Evolutionary conservation across 2,113 vertebrate species (phyloP).

Genomic region (Oncorhynchus clarkii): DNA sequence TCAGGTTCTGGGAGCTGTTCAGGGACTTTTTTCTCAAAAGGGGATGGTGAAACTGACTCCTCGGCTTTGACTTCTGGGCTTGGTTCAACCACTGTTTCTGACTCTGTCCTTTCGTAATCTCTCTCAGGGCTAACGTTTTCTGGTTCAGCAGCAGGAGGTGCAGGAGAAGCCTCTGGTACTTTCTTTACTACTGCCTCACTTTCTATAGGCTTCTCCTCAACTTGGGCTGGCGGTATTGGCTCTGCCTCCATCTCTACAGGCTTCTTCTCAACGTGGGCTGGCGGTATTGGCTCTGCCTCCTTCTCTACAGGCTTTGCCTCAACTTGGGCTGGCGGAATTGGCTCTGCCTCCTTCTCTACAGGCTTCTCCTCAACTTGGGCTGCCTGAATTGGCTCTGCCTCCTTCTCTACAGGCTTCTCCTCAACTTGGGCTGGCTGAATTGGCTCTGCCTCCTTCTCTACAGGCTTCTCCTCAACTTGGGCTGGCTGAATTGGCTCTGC

Average conservation of each 20-base stretch:
- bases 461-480: background rate
- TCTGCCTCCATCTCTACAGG: background rate
- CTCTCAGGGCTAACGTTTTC: conserved; percentile 5
- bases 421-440: too few relatives aligned
- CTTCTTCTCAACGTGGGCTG: background rate
- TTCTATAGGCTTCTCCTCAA: background rate
- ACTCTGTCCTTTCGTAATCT: too few relatives aligned
- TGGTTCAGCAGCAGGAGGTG: conserved; percentile 17
- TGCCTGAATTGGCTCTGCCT: background rate
- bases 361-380: background rate
- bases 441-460: background rate
- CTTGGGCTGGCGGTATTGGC: too few relatives aligned
- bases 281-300: background rate
- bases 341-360: background rate
- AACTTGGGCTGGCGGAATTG: background rate
- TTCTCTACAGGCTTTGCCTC: conserved; percentile 18
- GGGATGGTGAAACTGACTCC: background rate
- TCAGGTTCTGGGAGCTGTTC: background rate
- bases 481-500: background rate
- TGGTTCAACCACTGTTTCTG: background rate
- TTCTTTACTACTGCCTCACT: background rate
- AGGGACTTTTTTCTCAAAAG: conserved; percentile 24
- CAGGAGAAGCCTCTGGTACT: conserved; percentile 8
- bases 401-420: background rate
- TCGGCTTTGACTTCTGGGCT: background rate